Base-by-base conservation (phyloP, 1,140 invertebrate genomes). In the Bombus pyrosoma region DNA sequence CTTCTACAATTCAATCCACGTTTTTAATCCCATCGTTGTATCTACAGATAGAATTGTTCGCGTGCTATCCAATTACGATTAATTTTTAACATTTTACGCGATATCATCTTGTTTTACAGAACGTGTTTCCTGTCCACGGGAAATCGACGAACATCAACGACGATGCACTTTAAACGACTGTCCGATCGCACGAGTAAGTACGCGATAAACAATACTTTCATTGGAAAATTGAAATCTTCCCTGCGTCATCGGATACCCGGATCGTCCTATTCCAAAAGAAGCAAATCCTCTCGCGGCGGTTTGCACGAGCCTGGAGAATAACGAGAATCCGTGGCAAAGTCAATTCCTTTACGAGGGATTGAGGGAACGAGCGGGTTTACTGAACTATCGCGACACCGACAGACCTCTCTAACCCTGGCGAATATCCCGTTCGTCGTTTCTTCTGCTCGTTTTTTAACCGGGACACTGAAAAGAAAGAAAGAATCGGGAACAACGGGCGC, bases 371-470 rank as follows among this genome's bases (percentile, higher is more conserved):
- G 6, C 62, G n/a, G 62, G n/a, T 64, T 64, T 64, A 32, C 62
- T 0, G 47, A 53, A n/a, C 28, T 77, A 32, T 34, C 32, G 64
- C 64, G 64, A 68, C 32, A 34, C 32, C n/a, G 64, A 2, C 32
- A 1, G 18, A 68, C 9, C 25, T 6, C 37, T 12, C 22, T 18
- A 22, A 68, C 32, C 13, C 34, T 28, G 18, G 39, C 43, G 12
- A 76, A 59, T 59, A 76, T 53, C 22, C 15, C 41, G 72, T 25
- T 69, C 68, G 34, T 32, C 53, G 57, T 62, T 74, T 34, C 39
- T 72, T 71, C 64, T 72, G 41, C 57, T 77, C 47, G 22, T 53
- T 83, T 88, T 78, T 81, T n/a, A 53, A 53, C 47, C 18, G 18
- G 1, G 1, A 53, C 47, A 8, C 47, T 22, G 47, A 32, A 68